phyloP scores from a whole-genome alignment of 2,888 invertebrate genomes.

The Dryadula phaetusa region DNA sequence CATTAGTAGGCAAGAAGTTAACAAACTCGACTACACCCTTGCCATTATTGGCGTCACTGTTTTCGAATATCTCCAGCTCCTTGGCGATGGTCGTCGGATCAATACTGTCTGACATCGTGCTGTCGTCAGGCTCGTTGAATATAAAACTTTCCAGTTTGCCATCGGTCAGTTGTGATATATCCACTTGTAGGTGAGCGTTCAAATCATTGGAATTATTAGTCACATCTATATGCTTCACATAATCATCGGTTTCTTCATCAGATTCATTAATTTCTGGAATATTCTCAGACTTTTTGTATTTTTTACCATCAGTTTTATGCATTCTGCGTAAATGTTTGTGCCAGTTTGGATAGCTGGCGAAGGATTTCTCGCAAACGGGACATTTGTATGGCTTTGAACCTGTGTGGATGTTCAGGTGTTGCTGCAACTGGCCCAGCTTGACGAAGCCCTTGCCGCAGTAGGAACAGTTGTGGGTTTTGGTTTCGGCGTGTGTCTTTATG shows the following conservation, averaged over 20 bases:
- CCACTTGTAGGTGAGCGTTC: conserved; percentile 24
- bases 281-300: conserved; percentile 43
- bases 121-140: conserved; percentile 46
- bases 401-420: conserved; percentile 85
- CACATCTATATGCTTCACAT: conserved; percentile 21
- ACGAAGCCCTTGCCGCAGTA: conserved; percentile 80
- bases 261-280: conserved; percentile 26
- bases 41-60: conserved; percentile 28
- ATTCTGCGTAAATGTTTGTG: conserved; percentile 79
- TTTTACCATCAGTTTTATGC: conserved; percentile 59
- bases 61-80: conserved; percentile 54
- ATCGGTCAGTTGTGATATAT: conserved; percentile 11
- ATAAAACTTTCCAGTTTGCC: conserved; percentile 17
- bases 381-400: conserved; percentile 83
- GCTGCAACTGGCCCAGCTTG: conserved; percentile 60
- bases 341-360: conserved; percentile 84
- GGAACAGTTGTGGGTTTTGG: conserved; percentile 76
- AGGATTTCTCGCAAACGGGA: conserved; percentile 80
- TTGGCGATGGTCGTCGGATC: conserved; percentile 52
- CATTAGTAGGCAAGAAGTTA: conserved; percentile 52
- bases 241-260: conserved; percentile 30
- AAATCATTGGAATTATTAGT: conserved; percentile 16
- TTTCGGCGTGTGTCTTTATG: conserved; percentile 66
- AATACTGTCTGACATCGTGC: conserved; percentile 56
- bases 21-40: conserved; percentile 49